A percentile compares a stretch with the other conserved stretches of the same genome.
phyloP scores from a whole-genome alignment of 2,888 invertebrate species.

The Andricus curvator region DNA sequence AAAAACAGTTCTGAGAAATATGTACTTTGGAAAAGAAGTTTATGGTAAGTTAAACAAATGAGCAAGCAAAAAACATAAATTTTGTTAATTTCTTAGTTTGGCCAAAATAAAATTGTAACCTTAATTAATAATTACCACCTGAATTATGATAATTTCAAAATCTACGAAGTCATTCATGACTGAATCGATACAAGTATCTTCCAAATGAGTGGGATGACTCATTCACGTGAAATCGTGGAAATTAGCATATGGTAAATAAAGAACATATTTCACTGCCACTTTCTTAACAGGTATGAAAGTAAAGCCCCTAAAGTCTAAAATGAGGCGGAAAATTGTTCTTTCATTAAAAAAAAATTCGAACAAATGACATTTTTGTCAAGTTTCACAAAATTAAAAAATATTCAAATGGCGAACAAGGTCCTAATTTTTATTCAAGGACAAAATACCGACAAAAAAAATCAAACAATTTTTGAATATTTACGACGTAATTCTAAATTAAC shows the following conservation, averaged over 20 bases:
- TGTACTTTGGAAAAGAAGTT: too few relatives aligned
- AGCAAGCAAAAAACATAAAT: too few relatives aligned
- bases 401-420: neutral
- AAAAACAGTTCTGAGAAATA: too few relatives aligned
- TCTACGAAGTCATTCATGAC: neutral
- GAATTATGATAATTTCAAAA: neutral
- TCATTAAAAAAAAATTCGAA: neutral
- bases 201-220: conserved; percentile 21
- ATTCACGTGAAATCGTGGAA: neutral
- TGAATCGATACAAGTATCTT: neutral
- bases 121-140: neutral
- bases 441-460: neutral
- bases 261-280: neutral
- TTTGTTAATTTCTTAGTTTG: neutral
- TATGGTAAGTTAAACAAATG: too few relatives aligned
- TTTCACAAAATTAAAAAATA: neutral
- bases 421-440: neutral
- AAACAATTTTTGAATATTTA: neutral
- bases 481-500: neutral
- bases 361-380: neutral
- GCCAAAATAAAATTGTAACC: neutral
- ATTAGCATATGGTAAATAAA: conserved; percentile 17
- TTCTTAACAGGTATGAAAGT: neutral
- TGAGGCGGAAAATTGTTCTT: neutral
- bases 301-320: neutral